These are phyloP conservation scores for Molossus molossus DNA, from an alignment of 2,797 vertebrate genomes.

Conservation along the genomic window DNA sequence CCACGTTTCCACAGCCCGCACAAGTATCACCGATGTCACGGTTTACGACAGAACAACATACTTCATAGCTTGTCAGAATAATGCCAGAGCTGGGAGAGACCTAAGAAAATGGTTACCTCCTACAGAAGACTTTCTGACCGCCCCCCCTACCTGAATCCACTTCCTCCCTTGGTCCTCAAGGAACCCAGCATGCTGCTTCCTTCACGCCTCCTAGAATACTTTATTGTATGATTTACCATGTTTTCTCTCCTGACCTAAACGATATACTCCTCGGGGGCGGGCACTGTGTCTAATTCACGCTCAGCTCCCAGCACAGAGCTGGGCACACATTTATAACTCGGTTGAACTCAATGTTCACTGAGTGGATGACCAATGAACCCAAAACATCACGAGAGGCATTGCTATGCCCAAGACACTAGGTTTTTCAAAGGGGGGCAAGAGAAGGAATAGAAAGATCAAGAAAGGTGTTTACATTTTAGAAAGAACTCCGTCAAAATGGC, in stretches of 20 bases:
- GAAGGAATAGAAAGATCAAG: background rate
- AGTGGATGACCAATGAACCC: background rate
- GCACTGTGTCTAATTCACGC: background rate
- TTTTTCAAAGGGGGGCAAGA: background rate
- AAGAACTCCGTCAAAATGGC: background rate
- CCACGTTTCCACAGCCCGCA: accelerated
- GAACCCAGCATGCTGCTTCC: background rate
- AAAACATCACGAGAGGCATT: background rate
- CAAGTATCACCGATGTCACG: background rate
- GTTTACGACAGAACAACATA: background rate
- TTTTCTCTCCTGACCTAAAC: background rate
- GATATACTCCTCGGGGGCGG: background rate
- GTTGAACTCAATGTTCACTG: background rate
- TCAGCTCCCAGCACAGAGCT: background rate
- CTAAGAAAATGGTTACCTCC: background rate
- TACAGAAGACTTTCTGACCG: background rate
- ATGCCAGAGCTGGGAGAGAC: background rate
- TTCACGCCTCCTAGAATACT: background rate
- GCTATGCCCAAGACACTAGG: background rate
- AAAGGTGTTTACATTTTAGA: background rate
- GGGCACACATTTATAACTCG: background rate
- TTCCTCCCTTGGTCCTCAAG: background rate
- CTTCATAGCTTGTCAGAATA: background rate
- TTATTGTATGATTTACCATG: background rate
- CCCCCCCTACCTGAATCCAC: background rate